phyloP scores from a whole-genome alignment of 1,140 invertebrate species.

The Zaprionus taronus region DNA sequence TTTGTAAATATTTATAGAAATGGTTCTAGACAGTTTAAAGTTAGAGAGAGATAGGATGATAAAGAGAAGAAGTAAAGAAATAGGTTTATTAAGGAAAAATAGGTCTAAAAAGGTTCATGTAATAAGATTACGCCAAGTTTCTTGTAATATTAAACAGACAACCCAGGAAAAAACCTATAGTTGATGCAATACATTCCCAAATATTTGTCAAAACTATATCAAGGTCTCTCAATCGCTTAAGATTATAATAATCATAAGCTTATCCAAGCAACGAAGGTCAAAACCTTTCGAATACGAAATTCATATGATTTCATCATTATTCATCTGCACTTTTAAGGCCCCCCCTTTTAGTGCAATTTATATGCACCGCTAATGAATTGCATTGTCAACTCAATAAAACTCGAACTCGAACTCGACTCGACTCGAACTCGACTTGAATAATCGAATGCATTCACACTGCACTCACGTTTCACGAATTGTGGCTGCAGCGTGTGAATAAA shows the following conservation, averaged over 20 bases:
- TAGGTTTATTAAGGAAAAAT: too few relatives aligned
- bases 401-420: background rate
- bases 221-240: background rate
- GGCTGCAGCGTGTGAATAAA: slow-evolving; percentile 58
- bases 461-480: slow-evolving; percentile 17
- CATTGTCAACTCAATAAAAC: slow-evolving; percentile 54
- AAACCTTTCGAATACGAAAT: slow-evolving; percentile 6
- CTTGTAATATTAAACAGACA: too few relatives aligned
- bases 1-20: too few relatives aligned
- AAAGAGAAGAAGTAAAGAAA: too few relatives aligned
- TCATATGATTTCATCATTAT: background rate
- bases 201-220: background rate
- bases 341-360: slow-evolving; percentile 42
- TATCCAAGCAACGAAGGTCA: slow-evolving; percentile 44
- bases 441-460: slow-evolving; percentile 61
- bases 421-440: slow-evolving; percentile 34
- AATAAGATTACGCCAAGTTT: too few relatives aligned
- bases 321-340: slow-evolving; percentile 24
- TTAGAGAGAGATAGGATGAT: too few relatives aligned
- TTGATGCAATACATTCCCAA: background rate
- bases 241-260: background rate
- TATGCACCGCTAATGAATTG: slow-evolving; percentile 66
- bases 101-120: too few relatives aligned
- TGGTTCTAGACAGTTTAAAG: too few relatives aligned
- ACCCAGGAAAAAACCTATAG: background rate